Evolutionary conservation across 2,797 vertebrate genomes (phyloP), one percentile per base, ranked within the genome.

Genomic region (Lacerta bilineata): DNA sequence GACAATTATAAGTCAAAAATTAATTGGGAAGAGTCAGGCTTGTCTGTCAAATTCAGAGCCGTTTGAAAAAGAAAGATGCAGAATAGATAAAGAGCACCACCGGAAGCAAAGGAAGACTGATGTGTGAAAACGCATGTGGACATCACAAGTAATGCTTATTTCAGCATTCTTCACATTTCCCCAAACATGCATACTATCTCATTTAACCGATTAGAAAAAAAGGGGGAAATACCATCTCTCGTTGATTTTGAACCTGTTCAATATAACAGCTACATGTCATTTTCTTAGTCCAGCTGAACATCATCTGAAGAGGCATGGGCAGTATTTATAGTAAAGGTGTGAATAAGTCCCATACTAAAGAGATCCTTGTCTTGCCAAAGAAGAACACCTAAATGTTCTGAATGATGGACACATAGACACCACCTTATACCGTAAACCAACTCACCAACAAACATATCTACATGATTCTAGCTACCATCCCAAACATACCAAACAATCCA

Each of bases 321-420:
- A 29, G 25, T n/a, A 77, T 13, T 0, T 13, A 55, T 18, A 1
- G 61, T 78, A 36, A 83, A 87, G n/a, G 9, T 59, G 17, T 8
- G 43, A 0, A 55, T 20, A 9, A 50, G n/a, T 80, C 83, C 15
- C 0, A 39, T 27, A 0, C 72, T 50, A 80, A 23, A 69, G 39
- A 82, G 46, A 25, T 15, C 17, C 4, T 46, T 64, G 41, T 18
- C 76, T 46, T 36, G 86, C n/a, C 84, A 76, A 15, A 0, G 77
- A 59, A 64, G 61, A 80, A 55, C 80, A 33, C 17, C 27, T 46
- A 79, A n/a, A 80, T 1, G 29, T 33, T 33, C 33, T 33, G 33
- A 33, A 33, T 33, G 33, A 33, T 33, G 33, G 33, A 33, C 33
- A 33, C 33, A 33, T 33, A 33, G 33, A 33, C 33, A 33, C 33